Evolutionary conservation across 2,113 vertebrate genomes (phyloP).

Genomic region (Hydrochoerus hydrochaeris): DNA sequence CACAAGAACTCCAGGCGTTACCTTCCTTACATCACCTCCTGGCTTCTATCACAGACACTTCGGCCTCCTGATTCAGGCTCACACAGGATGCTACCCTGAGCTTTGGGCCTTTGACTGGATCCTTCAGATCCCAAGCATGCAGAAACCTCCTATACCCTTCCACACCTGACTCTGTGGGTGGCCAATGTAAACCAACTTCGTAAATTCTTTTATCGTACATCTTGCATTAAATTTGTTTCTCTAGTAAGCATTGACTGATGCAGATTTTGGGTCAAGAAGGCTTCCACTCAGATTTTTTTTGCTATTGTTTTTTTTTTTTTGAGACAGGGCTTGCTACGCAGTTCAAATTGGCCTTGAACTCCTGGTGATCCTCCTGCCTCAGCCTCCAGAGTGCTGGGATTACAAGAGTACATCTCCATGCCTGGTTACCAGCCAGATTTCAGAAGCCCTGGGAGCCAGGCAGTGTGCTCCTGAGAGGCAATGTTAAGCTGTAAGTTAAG

Average conservation of each 20-base stretch:
- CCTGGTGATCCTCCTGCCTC: too few relatives aligned
- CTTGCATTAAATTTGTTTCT: background rate
- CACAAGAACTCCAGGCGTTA: background rate
- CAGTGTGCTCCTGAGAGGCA: background rate
- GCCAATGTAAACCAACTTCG: background rate
- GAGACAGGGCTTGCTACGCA: background rate
- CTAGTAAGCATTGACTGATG: background rate
- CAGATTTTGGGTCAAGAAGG: background rate
- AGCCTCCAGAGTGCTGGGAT: too few relatives aligned
- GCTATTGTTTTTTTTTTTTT: too few relatives aligned
- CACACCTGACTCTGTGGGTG: background rate
- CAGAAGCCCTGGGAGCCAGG: background rate
- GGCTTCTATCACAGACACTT: background rate
- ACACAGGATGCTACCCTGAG: background rate
- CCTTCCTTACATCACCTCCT: background rate
- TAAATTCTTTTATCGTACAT: background rate
- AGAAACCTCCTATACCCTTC: background rate
- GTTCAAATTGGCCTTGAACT: too few relatives aligned
- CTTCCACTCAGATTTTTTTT: background rate
- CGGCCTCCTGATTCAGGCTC: background rate
- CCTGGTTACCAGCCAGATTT: background rate
- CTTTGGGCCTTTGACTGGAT: background rate
- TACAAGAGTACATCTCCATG: too few relatives aligned
- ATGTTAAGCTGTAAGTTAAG: background rate
- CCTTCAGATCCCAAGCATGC: background rate